Base-by-base conservation (phyloP, 2,797 vertebrate species). In the Aldrovandia affinis region DNA sequence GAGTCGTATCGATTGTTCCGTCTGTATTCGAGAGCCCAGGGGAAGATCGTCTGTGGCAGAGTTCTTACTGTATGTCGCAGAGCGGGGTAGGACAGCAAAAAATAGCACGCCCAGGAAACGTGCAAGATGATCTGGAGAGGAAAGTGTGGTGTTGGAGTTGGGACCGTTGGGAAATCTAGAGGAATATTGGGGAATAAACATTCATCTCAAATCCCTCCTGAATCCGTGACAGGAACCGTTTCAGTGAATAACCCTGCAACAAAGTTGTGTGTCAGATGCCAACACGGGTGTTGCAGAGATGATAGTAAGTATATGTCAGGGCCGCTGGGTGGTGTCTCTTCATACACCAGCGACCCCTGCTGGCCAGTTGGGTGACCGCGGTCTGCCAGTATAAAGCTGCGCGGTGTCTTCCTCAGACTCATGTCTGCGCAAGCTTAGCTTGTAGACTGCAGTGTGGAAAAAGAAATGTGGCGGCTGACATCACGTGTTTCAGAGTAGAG, bases 71-170 rank as follows among this genome's bases (percentile, higher is more conserved):
- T 65, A 82, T 80, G 42, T 84, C 42, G 33, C n/a, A n/a, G 15
- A 50, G 79, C 25, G 78, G n/a, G n/a, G n/a, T n/a, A 75, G 68
- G n/a, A 63, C 18, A 77, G 18, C 14, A 12, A 82, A 80, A 82
- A 86, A 88, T 85, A 85, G 87, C 30, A 54, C 33, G 55, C 39
- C 57, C 42, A 14, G 83, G 52, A 85, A 83, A 83, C 65, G n/a
- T 73, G 81, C 84, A 87, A 81, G 82, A 85, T 36, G 70, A 78
- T 81, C 65, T 54, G 36, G 50, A 83, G n/a, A 22, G 39, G 42
- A 81, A 59, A 12, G 42, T 44, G 12, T 50, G 36, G 18, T 52
- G 44, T 28, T 63, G 54, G 22, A 73, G 33, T 33, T 28, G 28
- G 63, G 30, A 14, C 57, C n/a, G 25, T 33, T 65, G 63, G 63